These are phyloP conservation scores for Ctenodactylus gundi DNA, from an alignment of 2,113 vertebrate genomes.

Conservation along the genomic window DNA sequence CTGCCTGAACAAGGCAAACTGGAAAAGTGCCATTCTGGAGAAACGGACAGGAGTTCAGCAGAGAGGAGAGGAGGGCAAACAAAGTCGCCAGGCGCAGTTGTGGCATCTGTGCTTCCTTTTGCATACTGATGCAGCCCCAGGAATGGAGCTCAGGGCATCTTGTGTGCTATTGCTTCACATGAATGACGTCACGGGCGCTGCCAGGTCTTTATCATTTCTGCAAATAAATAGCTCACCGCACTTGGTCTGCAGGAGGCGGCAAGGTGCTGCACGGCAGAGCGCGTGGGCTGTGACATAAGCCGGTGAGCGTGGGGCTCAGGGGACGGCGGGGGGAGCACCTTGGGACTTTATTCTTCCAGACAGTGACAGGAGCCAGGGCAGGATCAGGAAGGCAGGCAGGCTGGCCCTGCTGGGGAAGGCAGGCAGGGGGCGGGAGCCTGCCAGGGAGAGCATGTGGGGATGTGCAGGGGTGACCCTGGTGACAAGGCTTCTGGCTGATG, in stretches of 20 bases:
- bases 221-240: background rate
- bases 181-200: constrained; percentile 35
- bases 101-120: constrained; percentile 44
- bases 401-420: background rate
- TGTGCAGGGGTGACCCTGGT: rapidly evolving
- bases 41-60: background rate
- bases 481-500: background rate
- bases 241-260: background rate
- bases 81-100: background rate
- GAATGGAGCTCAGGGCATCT: constrained; percentile 24
- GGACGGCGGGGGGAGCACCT: background rate
- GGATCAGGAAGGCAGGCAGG: background rate
- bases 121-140: background rate
- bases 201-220: constrained; percentile 42
- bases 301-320: constrained; percentile 35
- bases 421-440: too few relatives aligned
- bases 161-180: background rate
- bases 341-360: too few relatives aligned
- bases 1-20: background rate
- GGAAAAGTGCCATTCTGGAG: background rate
- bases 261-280: background rate
- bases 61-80: background rate
- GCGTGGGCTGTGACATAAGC: background rate
- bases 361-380: background rate
- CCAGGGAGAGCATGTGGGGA: background rate